phyloP scores from a whole-genome alignment of 1,140 invertebrate genomes.

The Acromyrmex charruanus region DNA sequence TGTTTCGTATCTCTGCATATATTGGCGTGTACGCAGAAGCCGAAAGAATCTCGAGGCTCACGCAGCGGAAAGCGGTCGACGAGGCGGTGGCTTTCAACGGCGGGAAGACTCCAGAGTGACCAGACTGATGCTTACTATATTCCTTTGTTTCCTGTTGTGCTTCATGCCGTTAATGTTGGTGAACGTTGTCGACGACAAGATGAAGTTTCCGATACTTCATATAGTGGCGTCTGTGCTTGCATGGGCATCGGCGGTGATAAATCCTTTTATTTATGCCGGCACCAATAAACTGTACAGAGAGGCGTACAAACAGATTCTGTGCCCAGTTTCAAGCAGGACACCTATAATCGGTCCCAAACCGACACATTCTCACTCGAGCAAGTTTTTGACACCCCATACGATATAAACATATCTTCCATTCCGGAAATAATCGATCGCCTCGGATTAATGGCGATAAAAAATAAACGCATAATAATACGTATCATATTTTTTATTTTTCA shows the following conservation, averaged over 20 bases:
- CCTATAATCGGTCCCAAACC: conserved; percentile 71
- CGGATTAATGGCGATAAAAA: background rate
- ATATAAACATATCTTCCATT: conserved; percentile 58
- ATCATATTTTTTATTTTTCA: background rate
- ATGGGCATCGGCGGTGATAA: conserved; percentile 95
- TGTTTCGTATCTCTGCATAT: conserved; percentile 94
- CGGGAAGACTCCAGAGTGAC: conserved; percentile 93
- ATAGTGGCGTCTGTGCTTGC: conserved; percentile 93
- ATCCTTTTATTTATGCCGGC: conserved; percentile 95
- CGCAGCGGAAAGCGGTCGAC: conserved; percentile 82
- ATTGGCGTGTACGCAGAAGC: conserved; percentile 91
- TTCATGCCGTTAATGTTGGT: conserved; percentile 95
- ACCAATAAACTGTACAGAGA: conserved; percentile 94
- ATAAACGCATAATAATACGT: background rate
- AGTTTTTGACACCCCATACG: conserved; percentile 79
- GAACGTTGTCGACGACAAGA: conserved; percentile 93
- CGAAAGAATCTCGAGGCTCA: conserved; percentile 90
- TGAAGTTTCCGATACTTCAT: conserved; percentile 91
- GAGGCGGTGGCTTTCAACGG: conserved; percentile 82
- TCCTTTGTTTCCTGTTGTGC: conserved; percentile 93
- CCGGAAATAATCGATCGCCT: background rate
- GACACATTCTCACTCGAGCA: conserved; percentile 82
- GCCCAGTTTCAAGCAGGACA: conserved; percentile 77
- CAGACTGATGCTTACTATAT: conserved; percentile 94
- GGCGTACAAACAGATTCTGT: conserved; percentile 91